Evolutionary conservation across 2,113 vertebrate species (phyloP), one percentile per base, ranked within the genome.

Genomic region (Xyrauchen texanus): DNA sequence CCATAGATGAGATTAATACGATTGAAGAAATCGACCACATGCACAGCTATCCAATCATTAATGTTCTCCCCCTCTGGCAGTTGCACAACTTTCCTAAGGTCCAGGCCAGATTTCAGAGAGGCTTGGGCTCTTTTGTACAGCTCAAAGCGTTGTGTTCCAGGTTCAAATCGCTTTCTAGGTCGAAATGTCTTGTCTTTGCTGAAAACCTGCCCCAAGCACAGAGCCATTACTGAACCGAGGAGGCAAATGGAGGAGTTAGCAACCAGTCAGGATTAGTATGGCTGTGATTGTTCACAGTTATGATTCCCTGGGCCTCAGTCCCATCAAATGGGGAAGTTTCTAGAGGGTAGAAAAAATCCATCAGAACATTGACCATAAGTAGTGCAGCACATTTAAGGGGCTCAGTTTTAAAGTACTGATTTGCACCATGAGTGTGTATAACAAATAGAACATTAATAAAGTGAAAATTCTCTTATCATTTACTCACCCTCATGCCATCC

Each of bases 21-120:
- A 87, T 99, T 99, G 83, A 99, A 99, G 91, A 99, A 99, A 91
- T 99, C 97, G 87, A 99, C 97, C 61, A 98, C 95, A 0, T 99
- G 96, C 85, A 99, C 96, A 0, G 97, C 97, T 0, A 98, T 95
- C 97, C 97, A 99, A 88, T 99, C 97, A 0, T 95, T 95, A 83
- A 98, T 95, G 87, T 85, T 96, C 85, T 98, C 96, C 0, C 95
- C 96, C 0, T 95, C 95, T 0, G 97, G 97, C 64, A 99, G 90
- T 90, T 96, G 96, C 34, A 99, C 97, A 81, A 98, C 97, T 0
- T 94, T 94, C 80, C 94, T 95, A 80, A 99, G 92, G 89, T 99
- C 96, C 85, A 99, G 88, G 74, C 97, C 97, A 0, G 97, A 99
- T 86, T 99, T 98, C 72, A 99, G 94, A 0, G 97, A 99, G 0